These are phyloP conservation scores for Haliclystus octoradiatus DNA, from an alignment of 30 jellyfish, hydroid and myxozoan genomes.

Conservation along the genomic window DNA sequence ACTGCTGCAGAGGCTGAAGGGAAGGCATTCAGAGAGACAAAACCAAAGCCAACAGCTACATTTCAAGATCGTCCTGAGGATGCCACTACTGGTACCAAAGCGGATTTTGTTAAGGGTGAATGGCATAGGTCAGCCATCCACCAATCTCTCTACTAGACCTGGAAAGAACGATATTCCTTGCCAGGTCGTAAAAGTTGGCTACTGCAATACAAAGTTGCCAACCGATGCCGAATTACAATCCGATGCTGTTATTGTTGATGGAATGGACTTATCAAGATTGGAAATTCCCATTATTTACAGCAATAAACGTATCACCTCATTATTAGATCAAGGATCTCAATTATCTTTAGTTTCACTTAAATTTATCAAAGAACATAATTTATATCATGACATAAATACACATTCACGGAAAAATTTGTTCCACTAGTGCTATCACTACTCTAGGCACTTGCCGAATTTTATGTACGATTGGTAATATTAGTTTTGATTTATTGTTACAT, in stretches of 20 bases:
- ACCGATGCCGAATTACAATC: no score
- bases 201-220: no score
- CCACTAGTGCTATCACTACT: not conserved
- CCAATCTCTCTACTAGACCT: not conserved
- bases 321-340: not conserved
- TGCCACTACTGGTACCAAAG: not conserved
- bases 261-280: not conserved
- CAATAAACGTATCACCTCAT: not conserved
- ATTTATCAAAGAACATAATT: no score
- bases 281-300: not conserved
- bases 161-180: no score
- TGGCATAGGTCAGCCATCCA: not conserved
- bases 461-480: not conserved
- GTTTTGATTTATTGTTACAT: not conserved
- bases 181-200: no score
- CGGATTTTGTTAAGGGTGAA: not conserved
- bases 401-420: not conserved
- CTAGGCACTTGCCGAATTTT: not conserved
- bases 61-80: not conserved
- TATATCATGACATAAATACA: not conserved
- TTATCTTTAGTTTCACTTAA: not conserved
- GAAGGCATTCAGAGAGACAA: no score
- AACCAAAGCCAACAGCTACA: no score
- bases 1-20: no score
- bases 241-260: no score